These are phyloP conservation scores for Pristionchus japonicus DNA, from an alignment of 2,888 invertebrate species.

Conservation along the genomic window DNA sequence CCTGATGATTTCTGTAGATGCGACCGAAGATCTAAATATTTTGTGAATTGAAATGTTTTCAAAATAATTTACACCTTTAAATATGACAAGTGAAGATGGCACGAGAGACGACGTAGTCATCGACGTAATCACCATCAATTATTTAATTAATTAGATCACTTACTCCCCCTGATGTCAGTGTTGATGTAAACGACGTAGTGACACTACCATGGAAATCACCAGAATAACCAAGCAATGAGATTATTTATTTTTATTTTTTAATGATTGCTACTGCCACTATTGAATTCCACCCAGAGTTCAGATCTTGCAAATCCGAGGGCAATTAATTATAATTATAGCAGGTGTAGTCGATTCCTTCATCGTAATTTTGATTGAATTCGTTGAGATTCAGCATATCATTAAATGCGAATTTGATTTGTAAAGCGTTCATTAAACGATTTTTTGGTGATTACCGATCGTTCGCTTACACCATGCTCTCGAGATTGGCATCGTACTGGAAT, in stretches of 20 bases:
- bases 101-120: slow-evolving; percentile 97
- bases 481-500: slow-evolving; percentile 97
- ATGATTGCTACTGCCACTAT: slow-evolving; percentile 80
- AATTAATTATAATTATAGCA: slow-evolving; percentile 60
- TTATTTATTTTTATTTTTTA: slow-evolving; percentile 79
- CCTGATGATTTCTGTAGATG: too few relatives aligned
- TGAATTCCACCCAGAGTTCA: neutral
- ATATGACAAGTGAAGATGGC: too few relatives aligned
- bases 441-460: slow-evolving; percentile 81
- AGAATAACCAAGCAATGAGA: slow-evolving; percentile 98
- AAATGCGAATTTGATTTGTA: slow-evolving; percentile 87
- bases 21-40: too few relatives aligned
- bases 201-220: slow-evolving; percentile 99
- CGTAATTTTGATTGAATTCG: slow-evolving; percentile 85
- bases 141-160: neutral
- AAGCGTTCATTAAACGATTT: neutral
- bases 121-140: slow-evolving; percentile 78
- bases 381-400: slow-evolving; percentile 92
- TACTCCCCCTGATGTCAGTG: slow-evolving; percentile 90
- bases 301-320: neutral
- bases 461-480: slow-evolving; percentile 97
- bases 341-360: slow-evolving; percentile 64
- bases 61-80: too few relatives aligned
- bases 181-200: slow-evolving; percentile 99
- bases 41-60: too few relatives aligned